Base-by-base conservation (phyloP, 23 tunicate genomes). In the Ciona savignyi region DNA sequence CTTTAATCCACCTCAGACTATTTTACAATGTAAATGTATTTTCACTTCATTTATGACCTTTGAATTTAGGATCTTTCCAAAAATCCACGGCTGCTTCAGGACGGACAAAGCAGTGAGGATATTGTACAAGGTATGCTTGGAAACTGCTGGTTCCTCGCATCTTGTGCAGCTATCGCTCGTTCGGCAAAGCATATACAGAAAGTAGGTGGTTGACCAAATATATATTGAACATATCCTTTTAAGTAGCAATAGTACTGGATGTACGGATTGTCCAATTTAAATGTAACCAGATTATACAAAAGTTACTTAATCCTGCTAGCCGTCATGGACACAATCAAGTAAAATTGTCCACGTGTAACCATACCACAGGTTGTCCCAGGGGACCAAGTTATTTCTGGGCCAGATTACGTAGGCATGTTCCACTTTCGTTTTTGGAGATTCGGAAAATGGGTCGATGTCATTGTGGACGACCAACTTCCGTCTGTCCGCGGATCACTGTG, bases 401-500 rank as follows among this genome's bases (percentile, higher is more conserved):
- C 76, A 30, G 86, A 91, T 32, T 91, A 91, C 91, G 80, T 78
- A 3, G 97, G 97, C 22, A 63, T 69, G 80, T 91, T 84, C 42
- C 90, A 85, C 67, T 91, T 91, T 35, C 83, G 91, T 29, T 91
- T 91, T 67, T 91, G 97, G 97, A 70, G 87, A 0, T 91, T 80
- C 33, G 97, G 97, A 65, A 63, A 49, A 0, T 91, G 97, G 97
- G 83, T 91, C 60, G 97, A 91, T 71, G 86, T 91, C 48, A 72
- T 84, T 32, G 93, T 91, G 27, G 97, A 91, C 65, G 97, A 91
- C 62, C 21, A 32, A 25, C 72, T 91, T 0, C 97, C 97, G 0
- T 71, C 82, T 1, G 9, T 79, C 9, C 0, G 71, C 21, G 90
- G 82, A 2, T 32, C 49, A 15, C 73, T 91, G 51, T 74, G 80